phyloP scores from a whole-genome alignment of 1,140 invertebrate genomes.

The Palaemon carinicauda region DNA sequence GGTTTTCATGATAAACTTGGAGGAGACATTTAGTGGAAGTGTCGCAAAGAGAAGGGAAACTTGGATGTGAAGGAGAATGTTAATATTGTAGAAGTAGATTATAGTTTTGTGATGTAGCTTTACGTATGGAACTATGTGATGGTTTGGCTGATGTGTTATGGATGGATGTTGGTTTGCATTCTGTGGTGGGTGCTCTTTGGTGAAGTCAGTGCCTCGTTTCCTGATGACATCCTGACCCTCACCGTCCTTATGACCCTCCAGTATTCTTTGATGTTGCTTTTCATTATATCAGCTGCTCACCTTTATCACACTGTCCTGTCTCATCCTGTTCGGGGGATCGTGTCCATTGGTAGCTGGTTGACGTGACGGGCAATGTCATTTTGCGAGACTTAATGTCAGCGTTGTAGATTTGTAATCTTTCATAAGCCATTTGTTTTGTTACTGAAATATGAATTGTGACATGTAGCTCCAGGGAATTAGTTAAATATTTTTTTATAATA shows the following conservation, averaged over 20 bases:
- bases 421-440: too few relatives aligned
- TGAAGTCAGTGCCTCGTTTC: constrained; percentile 34
- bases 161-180: constrained; percentile 34
- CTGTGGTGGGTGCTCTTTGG: constrained; percentile 42
- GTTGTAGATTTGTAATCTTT: too few relatives aligned
- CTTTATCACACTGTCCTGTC: constrained; percentile 39
- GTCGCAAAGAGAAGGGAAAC: too few relatives aligned
- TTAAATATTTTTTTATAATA: too few relatives aligned
- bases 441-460: too few relatives aligned
- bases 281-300: constrained; percentile 47
- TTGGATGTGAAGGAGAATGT: too few relatives aligned
- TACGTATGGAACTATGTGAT: not conserved
- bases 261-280: constrained; percentile 47
- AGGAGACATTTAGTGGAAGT: too few relatives aligned
- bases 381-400: too few relatives aligned
- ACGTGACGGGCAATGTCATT: not conserved
- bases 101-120: too few relatives aligned
- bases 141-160: constrained; percentile 38
- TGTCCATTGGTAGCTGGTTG: constrained; percentile 27
- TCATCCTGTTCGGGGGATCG: not conserved
- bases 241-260: constrained; percentile 39
- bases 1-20: too few relatives aligned
- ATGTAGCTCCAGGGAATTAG: too few relatives aligned
- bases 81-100: too few relatives aligned
- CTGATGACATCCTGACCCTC: constrained; percentile 44